Evolutionary conservation across 2,113 vertebrate genomes (phyloP).

Genomic region (Lycocorax pyrrhopterus): DNA sequence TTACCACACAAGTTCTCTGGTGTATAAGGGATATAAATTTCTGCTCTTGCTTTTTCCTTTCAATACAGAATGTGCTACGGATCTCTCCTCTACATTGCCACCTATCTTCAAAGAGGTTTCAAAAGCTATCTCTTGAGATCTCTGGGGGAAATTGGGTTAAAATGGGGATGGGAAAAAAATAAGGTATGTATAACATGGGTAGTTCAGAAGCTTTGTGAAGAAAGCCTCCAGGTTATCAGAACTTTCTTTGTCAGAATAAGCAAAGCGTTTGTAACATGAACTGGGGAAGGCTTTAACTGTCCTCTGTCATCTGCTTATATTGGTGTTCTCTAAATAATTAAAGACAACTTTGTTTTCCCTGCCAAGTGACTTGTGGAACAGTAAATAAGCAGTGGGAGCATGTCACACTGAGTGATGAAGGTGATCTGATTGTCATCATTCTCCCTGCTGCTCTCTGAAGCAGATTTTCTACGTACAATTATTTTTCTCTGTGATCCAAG

Average conservation of each 20-base stretch:
- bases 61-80: not conserved
- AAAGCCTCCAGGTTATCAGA: not conserved
- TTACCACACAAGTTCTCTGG: not conserved
- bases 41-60: not conserved
- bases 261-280: not conserved
- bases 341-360: not conserved
- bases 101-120: not conserved
- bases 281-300: not conserved
- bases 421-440: not conserved
- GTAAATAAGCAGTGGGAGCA: not conserved
- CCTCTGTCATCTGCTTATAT: not conserved
- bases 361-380: not conserved
- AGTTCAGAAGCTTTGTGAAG: not conserved
- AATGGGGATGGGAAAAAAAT: not conserved
- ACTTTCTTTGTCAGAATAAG: not conserved
- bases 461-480: not conserved
- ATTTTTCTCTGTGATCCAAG: not conserved
- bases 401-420: not conserved
- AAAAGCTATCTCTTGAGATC: not conserved
- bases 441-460: not conserved
- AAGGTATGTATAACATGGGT: rapidly evolving
- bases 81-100: not conserved
- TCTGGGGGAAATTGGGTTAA: not conserved
- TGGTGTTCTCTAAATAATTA: not conserved
- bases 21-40: not conserved